Evolutionary conservation across 30 jellyfish, hydroid and myxozoan species (phyloP), one percentile per base, ranked within the genome.

Genomic region (Aurelia coerulea): DNA sequence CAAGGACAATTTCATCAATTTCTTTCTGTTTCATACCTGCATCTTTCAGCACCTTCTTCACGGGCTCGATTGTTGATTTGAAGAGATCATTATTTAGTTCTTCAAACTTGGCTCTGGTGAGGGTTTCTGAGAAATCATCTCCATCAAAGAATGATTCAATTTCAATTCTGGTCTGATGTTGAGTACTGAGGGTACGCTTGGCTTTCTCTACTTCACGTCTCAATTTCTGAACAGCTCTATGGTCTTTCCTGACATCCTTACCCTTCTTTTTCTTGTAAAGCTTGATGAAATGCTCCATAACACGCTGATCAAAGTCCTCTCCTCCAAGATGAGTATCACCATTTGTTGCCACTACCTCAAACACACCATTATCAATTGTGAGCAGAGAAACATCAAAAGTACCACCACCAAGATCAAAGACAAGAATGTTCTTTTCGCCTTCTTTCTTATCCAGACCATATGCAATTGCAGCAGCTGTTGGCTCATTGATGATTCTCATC

Each of bases 281-380:
- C 79, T 96, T 96, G 91, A 96, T 88, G 92, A 96, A 96, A 76
- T 96, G 95, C 52, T 96, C 98, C 99, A 96, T 96, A 23, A 92
- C 97, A 35, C 98, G 90, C 82, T 96, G 98, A 89, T 96, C 99
- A 81, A 96, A 96, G 86, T 96, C 99, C 75, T 96, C 99, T 73
- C 99, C 99, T 62, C 99, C 99, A 78, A 96, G 98, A 96, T 96
- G 99, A 62, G 99, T 96, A 89, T 96, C 97, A 69, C 99, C 99
- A 91, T 88, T 96, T 16, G 99, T 96, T 8, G 99, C 94, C 62
- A 92, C 99, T 64, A 96, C 99, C 71, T 96, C 99, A 82, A 96
- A 96, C 18, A 96, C 99, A 46, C 99, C 99, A 78, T 96, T 96
- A 89, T 96, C 99, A 65, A 96, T 91, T 78, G 99, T 91, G 53